Base-by-base conservation (phyloP, 2,888 invertebrate genomes). In the Eilema sororculum region DNA sequence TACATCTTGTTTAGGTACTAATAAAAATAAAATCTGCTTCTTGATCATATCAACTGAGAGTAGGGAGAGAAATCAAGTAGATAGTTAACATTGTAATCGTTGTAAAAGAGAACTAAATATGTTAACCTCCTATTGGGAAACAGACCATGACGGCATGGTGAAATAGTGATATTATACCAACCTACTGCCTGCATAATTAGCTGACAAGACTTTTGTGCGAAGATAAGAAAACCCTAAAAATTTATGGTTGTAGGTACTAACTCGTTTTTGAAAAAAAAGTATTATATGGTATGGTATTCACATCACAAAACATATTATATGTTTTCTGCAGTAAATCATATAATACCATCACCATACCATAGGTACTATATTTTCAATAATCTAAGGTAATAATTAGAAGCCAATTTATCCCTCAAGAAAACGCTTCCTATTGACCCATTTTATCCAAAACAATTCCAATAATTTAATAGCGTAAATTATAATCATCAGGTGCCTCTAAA, bases 401-500 rank as follows among this genome's bases (percentile, higher is more conserved):
- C 3, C 3, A 3, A 37, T 37, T 37, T 16, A 41, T 46, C 52
- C n/a, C n/a, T 20, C 20, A n/a, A n/a, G 1, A 52, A 52, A 52
- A 5, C 20, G 9, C 52, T 52, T n/a, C 8, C n/a, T 9, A 9
- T 52, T 52, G 52, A 52, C n/a, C 52, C n/a, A 52, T 52, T 16
- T 52, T 8, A 8, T 52, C 8, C 20, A 3, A 46, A 9, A n/a
- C n/a, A n/a, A n/a, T 46, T 46, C 20, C 20, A 46, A 20, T 52
- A n/a, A n/a, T n/a, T n/a, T 9, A 9, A n/a, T 52, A n/a, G 9
- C n/a, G 9, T 52, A 20, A n/a, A 57, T 58, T 57, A 22, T 22
- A 58, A 22, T 24, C 16, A 78, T 71, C 77, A 80, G 81, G 80
- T 79, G 73, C 63, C 73, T 59, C 28, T 24, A 69, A 81, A 81